Evolutionary conservation across 2,797 vertebrate genomes (phyloP).

Genomic region (Ptychadena robeensis): DNA sequence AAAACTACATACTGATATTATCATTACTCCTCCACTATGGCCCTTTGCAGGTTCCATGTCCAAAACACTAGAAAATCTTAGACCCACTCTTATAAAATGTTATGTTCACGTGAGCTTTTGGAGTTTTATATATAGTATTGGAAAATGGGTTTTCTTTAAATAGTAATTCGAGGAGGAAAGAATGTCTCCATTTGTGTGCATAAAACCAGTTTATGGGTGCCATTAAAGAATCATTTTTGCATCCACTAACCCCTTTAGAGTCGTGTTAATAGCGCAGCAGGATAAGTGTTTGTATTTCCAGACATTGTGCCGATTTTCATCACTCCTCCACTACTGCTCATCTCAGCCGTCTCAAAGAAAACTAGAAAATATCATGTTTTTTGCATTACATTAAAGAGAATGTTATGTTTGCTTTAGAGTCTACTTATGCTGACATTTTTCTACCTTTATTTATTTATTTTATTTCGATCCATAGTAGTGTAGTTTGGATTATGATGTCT

Average conservation of each 20-base stretch:
- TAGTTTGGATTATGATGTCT: too few species aligned
- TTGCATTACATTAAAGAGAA: neutral
- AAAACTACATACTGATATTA: neutral
- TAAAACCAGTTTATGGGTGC: neutral
- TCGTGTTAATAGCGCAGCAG: neutral
- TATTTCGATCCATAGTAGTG: too few species aligned
- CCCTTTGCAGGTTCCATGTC: neutral
- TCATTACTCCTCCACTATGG: neutral
- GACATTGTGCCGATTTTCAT: neutral
- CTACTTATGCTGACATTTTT: too few species aligned
- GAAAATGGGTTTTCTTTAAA: neutral
- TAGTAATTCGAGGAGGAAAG: neutral
- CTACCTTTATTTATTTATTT: too few species aligned
- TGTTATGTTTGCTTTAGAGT: neutral
- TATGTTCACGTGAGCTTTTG: neutral
- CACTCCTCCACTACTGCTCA: neutral
- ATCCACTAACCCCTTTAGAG: neutral
- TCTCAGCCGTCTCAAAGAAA: constrained; percentile 27
- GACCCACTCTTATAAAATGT: neutral
- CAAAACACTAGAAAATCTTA: neutral
- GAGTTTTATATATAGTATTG: neutral
- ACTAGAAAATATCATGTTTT: neutral
- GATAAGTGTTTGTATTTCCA: neutral
- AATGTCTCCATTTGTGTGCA: neutral
- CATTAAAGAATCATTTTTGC: neutral